Conservation (phyloP, 2,113 vertebrate genomes). For the Chunga burmeisteri region DNA sequence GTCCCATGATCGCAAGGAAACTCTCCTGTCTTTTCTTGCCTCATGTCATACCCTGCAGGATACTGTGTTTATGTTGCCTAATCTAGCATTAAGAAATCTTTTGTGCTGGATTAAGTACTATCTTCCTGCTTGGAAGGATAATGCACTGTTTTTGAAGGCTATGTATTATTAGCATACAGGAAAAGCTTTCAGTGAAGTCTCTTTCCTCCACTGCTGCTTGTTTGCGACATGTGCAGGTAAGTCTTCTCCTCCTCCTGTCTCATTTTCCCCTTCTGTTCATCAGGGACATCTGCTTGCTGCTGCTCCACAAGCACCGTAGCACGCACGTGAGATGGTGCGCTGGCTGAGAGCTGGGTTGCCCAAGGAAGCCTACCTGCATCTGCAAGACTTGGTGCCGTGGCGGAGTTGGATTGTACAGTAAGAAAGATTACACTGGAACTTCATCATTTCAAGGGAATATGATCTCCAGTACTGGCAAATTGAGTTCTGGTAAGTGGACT, state of each 20-base stretch:
- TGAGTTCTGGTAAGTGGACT: neutral
- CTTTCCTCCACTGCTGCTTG: neutral
- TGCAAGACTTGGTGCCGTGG: neutral
- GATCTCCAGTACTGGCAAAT: neutral
- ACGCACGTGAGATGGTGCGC: neutral
- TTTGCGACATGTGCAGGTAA: neutral
- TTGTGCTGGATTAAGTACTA: neutral
- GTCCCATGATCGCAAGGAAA: neutral
- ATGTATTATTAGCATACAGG: neutral
- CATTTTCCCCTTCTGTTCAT: neutral
- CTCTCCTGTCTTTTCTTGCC: neutral
- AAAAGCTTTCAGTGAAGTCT: neutral
- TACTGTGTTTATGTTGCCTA: neutral
- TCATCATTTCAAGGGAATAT: neutral
- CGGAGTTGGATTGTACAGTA: rapidly evolving
- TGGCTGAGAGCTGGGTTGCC: neutral
- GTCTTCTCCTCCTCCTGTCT: neutral
- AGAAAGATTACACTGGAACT: neutral
- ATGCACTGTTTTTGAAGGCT: neutral
- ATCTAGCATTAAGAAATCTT: neutral
- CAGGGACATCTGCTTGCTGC: neutral
- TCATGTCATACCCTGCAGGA: neutral
- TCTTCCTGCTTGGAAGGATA: neutral
- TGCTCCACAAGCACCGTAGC: neutral
- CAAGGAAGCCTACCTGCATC: neutral